phyloP scores from a whole-genome alignment of 2,888 invertebrate genomes.

The Eumerus sabulonum region DNA sequence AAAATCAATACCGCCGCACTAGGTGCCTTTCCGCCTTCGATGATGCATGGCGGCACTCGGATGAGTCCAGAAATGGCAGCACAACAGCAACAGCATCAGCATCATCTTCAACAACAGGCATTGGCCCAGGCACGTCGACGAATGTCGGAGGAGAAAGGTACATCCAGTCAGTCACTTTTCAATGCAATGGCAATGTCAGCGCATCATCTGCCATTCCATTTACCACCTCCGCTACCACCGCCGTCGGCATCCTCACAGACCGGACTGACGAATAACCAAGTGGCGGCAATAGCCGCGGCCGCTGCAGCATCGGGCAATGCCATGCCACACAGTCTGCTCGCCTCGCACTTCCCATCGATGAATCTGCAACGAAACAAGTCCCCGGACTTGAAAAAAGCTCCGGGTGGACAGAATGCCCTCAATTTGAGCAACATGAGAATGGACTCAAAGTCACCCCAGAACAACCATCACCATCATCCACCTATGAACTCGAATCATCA shows the following conservation, averaged over 20 bases:
- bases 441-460: slow-evolving; percentile 51
- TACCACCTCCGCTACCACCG: slow-evolving; percentile 83
- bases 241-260: slow-evolving; percentile 74
- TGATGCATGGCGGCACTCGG: slow-evolving; percentile 71
- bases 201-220: slow-evolving; percentile 83
- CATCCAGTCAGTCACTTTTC: slow-evolving; percentile 81
- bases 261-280: slow-evolving; percentile 82
- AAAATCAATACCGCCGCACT: slow-evolving; percentile 82
- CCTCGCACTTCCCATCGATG: slow-evolving; percentile 79
- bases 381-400: slow-evolving; percentile 70
- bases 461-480: slow-evolving; percentile 66
- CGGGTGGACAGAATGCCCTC: slow-evolving; percentile 80
- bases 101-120: slow-evolving; percentile 74
- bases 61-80: slow-evolving; percentile 77
- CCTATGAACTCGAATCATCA: slow-evolving; percentile 61
- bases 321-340: slow-evolving; percentile 82
- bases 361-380: slow-evolving; percentile 69
- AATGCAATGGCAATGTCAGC: slow-evolving; percentile 82
- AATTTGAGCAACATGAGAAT: slow-evolving; percentile 82
- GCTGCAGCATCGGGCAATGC: slow-evolving; percentile 83
- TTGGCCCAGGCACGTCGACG: slow-evolving; percentile 80
- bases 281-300: slow-evolving; percentile 81
- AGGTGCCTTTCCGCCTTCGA: slow-evolving; percentile 78
- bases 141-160: slow-evolving; percentile 79
- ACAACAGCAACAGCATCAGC: slow-evolving; percentile 74